A percentile compares a stretch with the other conserved stretches of the same genome.
phyloP scores from a whole-genome alignment of 1,140 invertebrate genomes.

The Drosophila insularis region DNA sequence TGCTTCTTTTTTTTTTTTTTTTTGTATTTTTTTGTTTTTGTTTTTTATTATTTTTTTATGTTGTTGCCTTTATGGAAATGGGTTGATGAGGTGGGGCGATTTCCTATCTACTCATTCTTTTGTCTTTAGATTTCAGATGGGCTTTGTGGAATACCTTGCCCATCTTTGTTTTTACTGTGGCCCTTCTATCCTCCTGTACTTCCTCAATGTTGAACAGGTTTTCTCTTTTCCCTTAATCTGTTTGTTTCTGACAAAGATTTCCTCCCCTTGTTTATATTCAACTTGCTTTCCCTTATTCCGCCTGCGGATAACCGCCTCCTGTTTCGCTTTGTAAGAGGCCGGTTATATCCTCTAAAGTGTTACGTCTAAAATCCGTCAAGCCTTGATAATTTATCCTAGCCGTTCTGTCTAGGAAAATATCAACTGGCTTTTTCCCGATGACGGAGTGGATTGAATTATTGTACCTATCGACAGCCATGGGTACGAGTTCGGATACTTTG shows the following conservation, averaged over 20 bases:
- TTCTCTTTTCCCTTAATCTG: background rate
- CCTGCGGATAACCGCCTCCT: too few relatives aligned
- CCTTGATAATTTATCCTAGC: background rate
- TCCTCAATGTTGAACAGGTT: background rate
- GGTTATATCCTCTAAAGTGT: background rate
- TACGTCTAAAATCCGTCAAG: background rate
- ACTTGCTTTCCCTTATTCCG: background rate
- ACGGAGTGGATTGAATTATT: constrained; percentile 19
- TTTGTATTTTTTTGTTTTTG: background rate
- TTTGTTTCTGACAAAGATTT: background rate
- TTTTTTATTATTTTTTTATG: too few relatives aligned
- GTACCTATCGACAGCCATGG: constrained; percentile 8
- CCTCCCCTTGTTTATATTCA: background rate
- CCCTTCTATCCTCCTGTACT: background rate
- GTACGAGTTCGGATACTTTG: background rate
- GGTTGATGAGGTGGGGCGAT: background rate
- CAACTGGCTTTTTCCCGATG: background rate
- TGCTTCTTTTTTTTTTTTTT: background rate
- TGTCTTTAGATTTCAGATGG: background rate
- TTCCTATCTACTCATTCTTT: background rate
- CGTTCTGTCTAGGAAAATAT: constrained; percentile 5
- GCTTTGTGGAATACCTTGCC: background rate
- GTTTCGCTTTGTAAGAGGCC: background rate
- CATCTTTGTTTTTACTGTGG: background rate
- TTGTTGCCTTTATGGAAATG: background rate